Base-by-base conservation (phyloP, 2,797 vertebrate species). In the Cyclura pinguis region DNA sequence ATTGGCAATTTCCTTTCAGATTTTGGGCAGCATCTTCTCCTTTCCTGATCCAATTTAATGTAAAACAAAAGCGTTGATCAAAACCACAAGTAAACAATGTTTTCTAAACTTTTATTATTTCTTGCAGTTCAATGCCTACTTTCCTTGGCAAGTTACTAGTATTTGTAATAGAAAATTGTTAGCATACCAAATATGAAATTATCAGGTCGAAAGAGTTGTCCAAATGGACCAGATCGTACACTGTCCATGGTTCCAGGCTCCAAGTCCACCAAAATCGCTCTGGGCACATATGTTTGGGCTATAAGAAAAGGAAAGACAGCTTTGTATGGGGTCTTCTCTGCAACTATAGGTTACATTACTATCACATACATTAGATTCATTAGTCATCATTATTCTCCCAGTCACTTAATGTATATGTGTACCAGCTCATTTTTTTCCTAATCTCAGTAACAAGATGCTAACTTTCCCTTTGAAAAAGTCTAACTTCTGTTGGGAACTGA, bases 171-270 rank as follows among this genome's bases (percentile, higher is more conserved):
- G 64, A 84, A 69, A 67, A 62, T 73, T 0, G 0, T 88, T 14
- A 72, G 96, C 97, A 91, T 97, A 98, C 98, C 98, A 27, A 98
- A 98, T 94, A 98, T 98, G 96, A 98, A 98, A 95, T 98, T 98
- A 95, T 98, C 98, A 0, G 98, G 98, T 90, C 98, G 97, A 90
- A 98, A 98, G 84, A 98, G 98, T 88, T 98, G 98, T 92, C 98
- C 98, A 35, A 98, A 98, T 67, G 97, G 97, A 76, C 98, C 98
- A 0, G 98, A 98, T 32, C 98, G 96, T 88, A 98, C 98, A 84
- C 98, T 98, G 93, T 98, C 98, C 98, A 98, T 98, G 85, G 98
- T 98, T 91, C 98, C 98, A 0, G 98, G 98, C 93, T 98, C 98
- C 97, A 98, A 93, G 94, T 98, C 98, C 93, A 98, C 97, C 38